Evolutionary conservation across 2,113 vertebrate genomes (phyloP).

Genomic region (Platanista minor): DNA sequence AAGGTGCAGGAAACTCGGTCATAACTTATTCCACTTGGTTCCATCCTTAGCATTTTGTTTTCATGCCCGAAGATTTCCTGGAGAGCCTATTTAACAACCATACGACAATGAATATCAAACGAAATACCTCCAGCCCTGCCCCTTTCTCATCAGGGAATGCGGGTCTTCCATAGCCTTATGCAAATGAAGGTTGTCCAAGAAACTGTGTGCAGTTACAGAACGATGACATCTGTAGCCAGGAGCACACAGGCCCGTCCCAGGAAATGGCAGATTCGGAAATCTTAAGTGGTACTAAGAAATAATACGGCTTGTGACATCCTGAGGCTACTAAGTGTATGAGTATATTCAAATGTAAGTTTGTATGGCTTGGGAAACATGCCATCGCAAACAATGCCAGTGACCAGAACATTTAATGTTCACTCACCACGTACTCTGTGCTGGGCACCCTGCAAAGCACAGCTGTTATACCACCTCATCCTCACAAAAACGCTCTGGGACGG

Average conservation of each 20-base stretch:
- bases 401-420: neutral
- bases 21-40: neutral
- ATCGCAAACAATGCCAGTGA: neutral
- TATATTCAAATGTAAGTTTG: neutral
- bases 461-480: neutral
- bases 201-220: neutral
- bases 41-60: neutral
- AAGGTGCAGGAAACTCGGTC: neutral
- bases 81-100: neutral
- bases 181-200: neutral
- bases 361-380: neutral
- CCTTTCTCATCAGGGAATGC: neutral
- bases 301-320: neutral
- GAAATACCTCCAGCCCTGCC: neutral
- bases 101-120: neutral
- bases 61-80: neutral
- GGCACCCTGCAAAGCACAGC: neutral
- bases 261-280: neutral
- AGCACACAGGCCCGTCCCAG: neutral
- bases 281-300: neutral
- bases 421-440: neutral
- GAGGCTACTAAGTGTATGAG: neutral
- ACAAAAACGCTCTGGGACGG: neutral
- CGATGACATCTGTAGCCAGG: neutral
- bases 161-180: neutral